Base-by-base conservation (phyloP, 2,797 vertebrate genomes). In the Ceryle rudis region DNA sequence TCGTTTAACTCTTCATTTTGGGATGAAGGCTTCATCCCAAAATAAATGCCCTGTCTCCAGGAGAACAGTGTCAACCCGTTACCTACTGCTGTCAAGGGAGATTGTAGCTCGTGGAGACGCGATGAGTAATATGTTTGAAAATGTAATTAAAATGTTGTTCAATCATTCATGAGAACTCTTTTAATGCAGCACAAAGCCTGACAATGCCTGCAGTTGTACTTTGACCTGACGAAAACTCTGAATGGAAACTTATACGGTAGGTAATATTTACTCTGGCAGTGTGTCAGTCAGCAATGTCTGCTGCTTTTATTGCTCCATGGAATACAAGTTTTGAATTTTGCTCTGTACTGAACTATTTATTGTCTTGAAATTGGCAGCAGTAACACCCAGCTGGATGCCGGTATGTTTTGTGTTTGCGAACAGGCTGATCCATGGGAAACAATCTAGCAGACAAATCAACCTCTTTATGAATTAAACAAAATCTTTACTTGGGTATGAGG, bases 321-420 rank as follows among this genome's bases (percentile, higher is more conserved):
- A 96, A 94, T 92, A 79, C 54, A 74, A 96, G 81, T 75, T 95
- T 69, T 90, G 74, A 80, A 69, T 95, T 85, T 93, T 96, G 52
- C 52, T 88, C 61, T 77, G n/a, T 46, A 49, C 61, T 90, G 81
- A 96, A 86, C 62, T 37, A 69, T 94, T 95, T 95, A 94, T 92
- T 97, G 87, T 89, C 83, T 95, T 89, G 73, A 66, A 92, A 86
- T 93, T 96, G 94, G 90, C 95, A 97, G 89, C 89, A 93, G 81
- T 62, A 93, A 57, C 82, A 79, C 79, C 72, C 91, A 94, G 95
- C 93, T 97, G 89, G 93, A 92, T 82, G 91, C 78, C 2, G 8
- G 74, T 90, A 79, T 92, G 47, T 82, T 92, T 86, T 87, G 80
- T 92, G 82, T 93, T 93, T 93, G 82, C 0, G 1, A 92, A 62